Conservation (phyloP, 2,797 vertebrate genomes). For the Cirrhinus mrigala region DNA sequence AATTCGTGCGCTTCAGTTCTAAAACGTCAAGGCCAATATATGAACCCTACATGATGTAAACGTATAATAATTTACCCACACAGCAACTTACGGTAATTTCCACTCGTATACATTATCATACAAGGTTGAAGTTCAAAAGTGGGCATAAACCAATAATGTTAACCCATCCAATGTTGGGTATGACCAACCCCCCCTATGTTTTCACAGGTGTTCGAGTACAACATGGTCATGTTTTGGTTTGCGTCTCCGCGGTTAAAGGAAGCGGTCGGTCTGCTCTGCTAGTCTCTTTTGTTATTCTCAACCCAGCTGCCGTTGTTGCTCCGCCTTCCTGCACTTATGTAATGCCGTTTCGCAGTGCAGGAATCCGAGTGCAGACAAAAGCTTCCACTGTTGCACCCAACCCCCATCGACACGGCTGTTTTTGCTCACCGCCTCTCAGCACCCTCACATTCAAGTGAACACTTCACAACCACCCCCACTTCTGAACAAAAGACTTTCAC, state of each 20-base stretch:
- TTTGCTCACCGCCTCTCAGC: slow-evolving; percentile 57
- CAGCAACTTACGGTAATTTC: background rate
- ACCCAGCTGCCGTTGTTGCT: slow-evolving; percentile 71
- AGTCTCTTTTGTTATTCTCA: slow-evolving; percentile 67
- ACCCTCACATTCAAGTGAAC: slow-evolving; percentile 61
- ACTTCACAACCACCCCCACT: slow-evolving; percentile 46
- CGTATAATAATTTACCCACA: background rate
- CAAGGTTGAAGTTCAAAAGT: background rate
- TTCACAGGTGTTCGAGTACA: slow-evolving; percentile 32
- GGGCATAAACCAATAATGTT: background rate
- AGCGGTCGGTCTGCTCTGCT: slow-evolving; percentile 53
- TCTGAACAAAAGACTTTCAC: slow-evolving; percentile 44
- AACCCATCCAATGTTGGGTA: background rate
- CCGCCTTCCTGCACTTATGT: slow-evolving; percentile 70
- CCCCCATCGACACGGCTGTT: slow-evolving; percentile 57
- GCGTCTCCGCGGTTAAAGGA: slow-evolving; percentile 20
- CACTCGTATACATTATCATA: background rate
- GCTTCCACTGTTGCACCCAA: slow-evolving; percentile 70
- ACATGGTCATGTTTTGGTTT: slow-evolving; percentile 33
- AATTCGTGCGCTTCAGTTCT: slow-evolving; percentile 18
- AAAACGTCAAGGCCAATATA: background rate
- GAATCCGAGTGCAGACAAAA: slow-evolving; percentile 81
- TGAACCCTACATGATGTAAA: background rate
- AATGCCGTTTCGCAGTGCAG: slow-evolving; percentile 76
- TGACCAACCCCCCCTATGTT: background rate